phyloP scores from a whole-genome alignment of 1,140 invertebrate genomes.

The Sitodiplosis mosellana region DNA sequence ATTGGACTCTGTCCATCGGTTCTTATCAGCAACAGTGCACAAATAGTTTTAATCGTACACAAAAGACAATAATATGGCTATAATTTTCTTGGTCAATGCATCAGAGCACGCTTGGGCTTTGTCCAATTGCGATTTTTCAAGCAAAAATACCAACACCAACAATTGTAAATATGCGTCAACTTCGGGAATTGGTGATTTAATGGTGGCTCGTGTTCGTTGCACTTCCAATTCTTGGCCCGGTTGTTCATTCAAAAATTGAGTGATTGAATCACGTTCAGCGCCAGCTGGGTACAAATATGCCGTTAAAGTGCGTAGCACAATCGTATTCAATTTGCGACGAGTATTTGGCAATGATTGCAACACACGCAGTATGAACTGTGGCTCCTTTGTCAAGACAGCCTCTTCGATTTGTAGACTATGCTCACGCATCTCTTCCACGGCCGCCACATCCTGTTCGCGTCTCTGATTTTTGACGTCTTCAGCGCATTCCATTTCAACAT shows the following conservation, averaged over 20 bases:
- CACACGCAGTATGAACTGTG: constrained; percentile 78
- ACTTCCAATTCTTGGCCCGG: constrained; percentile 49
- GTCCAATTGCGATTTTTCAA: constrained; percentile 65
- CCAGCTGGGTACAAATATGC: constrained; percentile 57
- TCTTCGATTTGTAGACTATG: constrained; percentile 91
- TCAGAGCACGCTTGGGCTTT: constrained; percentile 67
- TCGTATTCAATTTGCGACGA: constrained; percentile 68
- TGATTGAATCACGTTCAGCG: constrained; percentile 54
- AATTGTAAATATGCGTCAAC: constrained; percentile 92
- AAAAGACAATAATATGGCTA: too few relatives aligned
- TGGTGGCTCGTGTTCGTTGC: constrained; percentile 45
- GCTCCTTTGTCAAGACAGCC: constrained; percentile 82
- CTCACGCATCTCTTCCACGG: constrained; percentile 78
- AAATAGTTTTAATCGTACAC: too few relatives aligned
- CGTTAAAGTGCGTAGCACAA: constrained; percentile 65
- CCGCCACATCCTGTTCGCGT: constrained; percentile 58
- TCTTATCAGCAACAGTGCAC: too few relatives aligned
- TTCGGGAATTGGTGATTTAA: constrained; percentile 69
- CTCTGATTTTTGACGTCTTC: constrained; percentile 43
- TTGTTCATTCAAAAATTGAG: constrained; percentile 51
- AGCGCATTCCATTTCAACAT: constrained; percentile 62
- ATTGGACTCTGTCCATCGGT: too few relatives aligned
- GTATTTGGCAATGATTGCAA: constrained; percentile 72
- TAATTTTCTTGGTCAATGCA: constrained; percentile 68
- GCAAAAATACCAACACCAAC: constrained; percentile 71